Conservation (phyloP, 1,140 invertebrate species). For the Cydia splendana region DNA sequence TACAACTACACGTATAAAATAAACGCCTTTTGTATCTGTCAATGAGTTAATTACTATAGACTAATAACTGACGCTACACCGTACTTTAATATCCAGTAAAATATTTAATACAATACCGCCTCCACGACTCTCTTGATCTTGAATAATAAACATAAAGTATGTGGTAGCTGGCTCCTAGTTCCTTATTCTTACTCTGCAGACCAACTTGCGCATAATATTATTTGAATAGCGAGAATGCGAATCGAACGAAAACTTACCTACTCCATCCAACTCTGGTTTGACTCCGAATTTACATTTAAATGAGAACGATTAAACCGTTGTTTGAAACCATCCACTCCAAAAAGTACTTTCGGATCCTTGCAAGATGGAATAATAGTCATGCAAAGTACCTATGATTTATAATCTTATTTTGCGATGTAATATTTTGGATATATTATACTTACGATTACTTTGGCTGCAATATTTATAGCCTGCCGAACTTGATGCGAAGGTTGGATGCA, state of each 20-base stretch:
- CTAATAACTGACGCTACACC: too few relatives aligned
- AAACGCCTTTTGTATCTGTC: too few relatives aligned
- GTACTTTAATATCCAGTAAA: background rate
- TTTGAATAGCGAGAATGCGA: constrained; percentile 53
- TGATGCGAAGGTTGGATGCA: too few relatives aligned
- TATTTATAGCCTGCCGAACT: too few relatives aligned
- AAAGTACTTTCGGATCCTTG: constrained; percentile 45
- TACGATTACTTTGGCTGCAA: too few relatives aligned
- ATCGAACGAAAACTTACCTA: constrained; percentile 51
- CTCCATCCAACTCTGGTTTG: constrained; percentile 48
- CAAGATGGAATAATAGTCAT: background rate
- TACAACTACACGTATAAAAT: too few relatives aligned
- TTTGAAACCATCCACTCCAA: constrained; percentile 59
- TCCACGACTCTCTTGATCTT: constrained; percentile 35
- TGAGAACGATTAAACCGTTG: constrained; percentile 63
- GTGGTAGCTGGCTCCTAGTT: constrained; percentile 39
- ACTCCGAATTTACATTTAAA: constrained; percentile 64
- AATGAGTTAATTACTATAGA: too few relatives aligned
- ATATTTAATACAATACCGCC: constrained; percentile 1
- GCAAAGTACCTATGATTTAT: background rate
- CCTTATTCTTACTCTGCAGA: constrained; percentile 23
- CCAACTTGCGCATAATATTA: constrained; percentile 52
- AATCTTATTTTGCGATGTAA: too few relatives aligned
- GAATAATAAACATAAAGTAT: constrained; percentile 47
- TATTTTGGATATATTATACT: too few relatives aligned